A percentile compares a stretch with the other conserved stretches of the same genome.
Conservation (phyloP, 2,113 vertebrate genomes). For the Plectropomus leopardus region DNA sequence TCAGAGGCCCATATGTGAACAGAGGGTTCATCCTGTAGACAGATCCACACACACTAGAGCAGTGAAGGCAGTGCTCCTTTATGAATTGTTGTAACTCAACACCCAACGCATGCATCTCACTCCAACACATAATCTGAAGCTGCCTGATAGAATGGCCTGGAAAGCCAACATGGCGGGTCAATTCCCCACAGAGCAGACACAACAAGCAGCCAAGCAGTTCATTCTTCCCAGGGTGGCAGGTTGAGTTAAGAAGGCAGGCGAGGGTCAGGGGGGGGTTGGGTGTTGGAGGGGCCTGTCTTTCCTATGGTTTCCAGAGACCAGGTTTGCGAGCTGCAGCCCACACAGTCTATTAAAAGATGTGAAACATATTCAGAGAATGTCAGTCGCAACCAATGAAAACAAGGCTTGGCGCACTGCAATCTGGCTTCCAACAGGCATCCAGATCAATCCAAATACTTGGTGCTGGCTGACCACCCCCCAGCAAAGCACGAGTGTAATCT, state of each 20-base stretch:
- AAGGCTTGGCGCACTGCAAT: constrained; percentile 15
- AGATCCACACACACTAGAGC: constrained; percentile 22
- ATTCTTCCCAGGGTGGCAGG: constrained; percentile 40
- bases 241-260: constrained; percentile 33
- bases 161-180: constrained; percentile 33
- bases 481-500: constrained; percentile 42
- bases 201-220: constrained; percentile 27
- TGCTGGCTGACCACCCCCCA: constrained; percentile 22
- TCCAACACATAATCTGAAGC: constrained; percentile 29
- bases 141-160: neutral
- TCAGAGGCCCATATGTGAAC: constrained; percentile 71
- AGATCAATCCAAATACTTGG: constrained; percentile 45
- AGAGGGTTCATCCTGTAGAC: constrained; percentile 47
- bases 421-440: constrained; percentile 31
- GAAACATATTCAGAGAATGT: constrained; percentile 82
- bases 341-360: constrained; percentile 81
- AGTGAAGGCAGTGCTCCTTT: constrained; percentile 14
- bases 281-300: constrained; percentile 69
- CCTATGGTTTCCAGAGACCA: constrained; percentile 67
- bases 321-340: constrained; percentile 59
- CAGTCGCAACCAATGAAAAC: constrained; percentile 69
- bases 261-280: constrained; percentile 45
- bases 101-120: constrained; percentile 7
- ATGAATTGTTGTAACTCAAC: constrained; percentile 22
- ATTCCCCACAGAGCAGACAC: constrained; percentile 12